Evolutionary conservation across 2,888 invertebrate species (phyloP).

Genomic region (Caenorhabditis sp.): DNA sequence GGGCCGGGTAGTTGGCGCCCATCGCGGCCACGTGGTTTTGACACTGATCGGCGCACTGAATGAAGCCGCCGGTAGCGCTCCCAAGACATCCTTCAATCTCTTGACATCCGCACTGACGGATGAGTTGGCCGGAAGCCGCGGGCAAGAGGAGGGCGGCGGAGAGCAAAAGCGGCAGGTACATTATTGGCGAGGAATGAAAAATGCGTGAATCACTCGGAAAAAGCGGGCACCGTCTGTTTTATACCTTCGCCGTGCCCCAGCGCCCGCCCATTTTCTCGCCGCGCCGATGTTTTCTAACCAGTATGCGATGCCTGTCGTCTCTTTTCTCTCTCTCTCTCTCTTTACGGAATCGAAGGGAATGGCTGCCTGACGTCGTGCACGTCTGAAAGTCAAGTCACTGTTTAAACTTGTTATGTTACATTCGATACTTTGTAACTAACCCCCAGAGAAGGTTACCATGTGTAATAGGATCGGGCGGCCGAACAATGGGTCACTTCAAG

Average conservation of each 20-base stretch:
- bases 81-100: slow-evolving; percentile 67
- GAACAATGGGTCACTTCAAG: background rate
- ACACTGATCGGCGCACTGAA: slow-evolving; percentile 74
- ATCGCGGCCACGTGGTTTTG: slow-evolving; percentile 72
- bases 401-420: background rate
- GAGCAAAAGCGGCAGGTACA: slow-evolving; percentile 19
- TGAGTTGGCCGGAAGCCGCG: slow-evolving; percentile 61
- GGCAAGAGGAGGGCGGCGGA: slow-evolving; percentile 11
- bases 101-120: slow-evolving; percentile 72
- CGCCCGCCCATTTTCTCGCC: too few species aligned
- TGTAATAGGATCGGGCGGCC: background rate
- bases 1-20: slow-evolving; percentile 71
- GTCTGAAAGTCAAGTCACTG: background rate
- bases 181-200: background rate
- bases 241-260: too few species aligned
- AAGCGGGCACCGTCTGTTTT: too few species aligned
- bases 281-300: too few species aligned
- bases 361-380: background rate
- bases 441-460: background rate
- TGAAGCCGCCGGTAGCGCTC: slow-evolving; percentile 58
- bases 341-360: background rate
- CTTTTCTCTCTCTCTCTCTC: too few species aligned
- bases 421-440: background rate
- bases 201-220: background rate
- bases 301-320: too few species aligned